A percentile compares a stretch with the other conserved stretches of the same genome.
These are phyloP conservation scores for Myripristis murdjan DNA, from an alignment of 2,797 vertebrate species.

Conservation along the genomic window DNA sequence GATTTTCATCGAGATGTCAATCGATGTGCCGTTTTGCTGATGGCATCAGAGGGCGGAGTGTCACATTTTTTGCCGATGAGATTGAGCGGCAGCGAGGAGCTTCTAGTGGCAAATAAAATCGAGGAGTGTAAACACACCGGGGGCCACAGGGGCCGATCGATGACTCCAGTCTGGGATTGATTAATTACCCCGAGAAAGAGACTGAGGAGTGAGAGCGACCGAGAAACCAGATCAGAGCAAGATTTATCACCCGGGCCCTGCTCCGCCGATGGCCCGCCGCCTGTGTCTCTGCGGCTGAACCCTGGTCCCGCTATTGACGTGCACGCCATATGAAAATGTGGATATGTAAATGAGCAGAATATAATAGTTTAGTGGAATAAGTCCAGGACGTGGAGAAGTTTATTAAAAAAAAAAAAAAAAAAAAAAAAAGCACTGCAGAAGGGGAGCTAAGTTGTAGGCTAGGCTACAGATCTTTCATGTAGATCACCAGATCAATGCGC, in stretches of 20 bases:
- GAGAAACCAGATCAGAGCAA: conserved; percentile 86
- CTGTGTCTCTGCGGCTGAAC: conserved; percentile 46
- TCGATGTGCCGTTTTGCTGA: conserved; percentile 80
- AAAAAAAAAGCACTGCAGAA: too few relatives aligned
- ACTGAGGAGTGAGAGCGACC: conserved; percentile 80
- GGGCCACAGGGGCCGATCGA: conserved; percentile 80
- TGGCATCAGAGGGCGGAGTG: conserved; percentile 78
- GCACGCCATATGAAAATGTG: conserved; percentile 50
- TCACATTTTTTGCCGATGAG: conserved; percentile 82
- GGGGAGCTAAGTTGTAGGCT: too few relatives aligned
- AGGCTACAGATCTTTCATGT: too few relatives aligned
- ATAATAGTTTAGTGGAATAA: conserved; percentile 6
- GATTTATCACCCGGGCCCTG: conserved; percentile 84
- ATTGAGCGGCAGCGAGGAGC: conserved; percentile 82
- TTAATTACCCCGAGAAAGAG: conserved; percentile 85
- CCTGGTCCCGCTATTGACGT: conserved; percentile 44
- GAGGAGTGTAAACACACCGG: conserved; percentile 84
- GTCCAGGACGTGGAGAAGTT: conserved; percentile 8
- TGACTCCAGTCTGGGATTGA: conserved; percentile 85
- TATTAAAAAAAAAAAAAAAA: background rate
- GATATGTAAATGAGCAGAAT: background rate
- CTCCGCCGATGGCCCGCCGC: conserved; percentile 62
- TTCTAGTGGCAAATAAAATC: conserved; percentile 86
- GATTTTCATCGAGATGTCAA: conserved; percentile 84
- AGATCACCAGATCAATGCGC: too few relatives aligned